A percentile compares a stretch with the other conserved stretches of the same genome.
These are phyloP conservation scores for Lumbricus terrestris DNA, from an alignment of 2,888 invertebrate genomes.

Conservation along the genomic window DNA sequence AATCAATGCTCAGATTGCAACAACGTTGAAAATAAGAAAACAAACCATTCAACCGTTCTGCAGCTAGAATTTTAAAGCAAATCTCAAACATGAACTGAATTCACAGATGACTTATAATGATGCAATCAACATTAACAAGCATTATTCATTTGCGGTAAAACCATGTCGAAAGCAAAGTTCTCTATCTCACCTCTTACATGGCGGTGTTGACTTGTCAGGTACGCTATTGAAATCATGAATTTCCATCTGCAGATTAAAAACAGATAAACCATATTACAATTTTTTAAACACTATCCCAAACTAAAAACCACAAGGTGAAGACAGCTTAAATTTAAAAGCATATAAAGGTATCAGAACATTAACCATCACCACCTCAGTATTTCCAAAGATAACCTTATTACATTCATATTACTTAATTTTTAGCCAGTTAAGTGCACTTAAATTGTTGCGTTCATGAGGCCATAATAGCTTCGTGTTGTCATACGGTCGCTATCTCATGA, in stretches of 20 bases:
- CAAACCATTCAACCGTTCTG: not conserved
- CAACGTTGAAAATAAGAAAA: not conserved
- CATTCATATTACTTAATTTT: not conserved
- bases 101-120: not conserved
- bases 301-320: not conserved
- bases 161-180: not conserved
- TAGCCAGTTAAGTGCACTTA: not conserved
- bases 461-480: too few species aligned
- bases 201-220: not conserved
- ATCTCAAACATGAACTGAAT: not conserved
- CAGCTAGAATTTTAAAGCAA: not conserved
- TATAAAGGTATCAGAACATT: not conserved
- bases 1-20: too few species aligned
- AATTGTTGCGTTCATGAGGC: not conserved
- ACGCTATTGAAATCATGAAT: not conserved
- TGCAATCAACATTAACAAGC: not conserved
- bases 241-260: not conserved
- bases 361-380: not conserved
- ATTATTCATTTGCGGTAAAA: not conserved
- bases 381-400: not conserved
- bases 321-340: not conserved
- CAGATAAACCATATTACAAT: not conserved
- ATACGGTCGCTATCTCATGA: too few species aligned
- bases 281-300: not conserved
- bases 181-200: not conserved